phyloP scores from a whole-genome alignment of 2,113 vertebrate species.

The Alosa alosa region DNA sequence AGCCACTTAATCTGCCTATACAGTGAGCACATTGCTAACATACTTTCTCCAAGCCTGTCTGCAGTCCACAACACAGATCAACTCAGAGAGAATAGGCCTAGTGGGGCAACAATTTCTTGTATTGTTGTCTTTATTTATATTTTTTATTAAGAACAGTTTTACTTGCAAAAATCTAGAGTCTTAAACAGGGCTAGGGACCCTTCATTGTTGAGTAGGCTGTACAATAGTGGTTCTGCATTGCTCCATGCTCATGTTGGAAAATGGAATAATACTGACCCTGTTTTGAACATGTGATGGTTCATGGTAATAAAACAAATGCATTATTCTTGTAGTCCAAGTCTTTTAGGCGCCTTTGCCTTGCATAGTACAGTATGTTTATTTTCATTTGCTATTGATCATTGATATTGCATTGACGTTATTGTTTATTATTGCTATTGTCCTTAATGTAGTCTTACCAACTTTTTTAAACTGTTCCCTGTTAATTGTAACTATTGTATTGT shows the following conservation, averaged over 20 bases:
- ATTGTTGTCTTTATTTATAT: not conserved
- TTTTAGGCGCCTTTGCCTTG: too few species aligned
- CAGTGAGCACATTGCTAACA: slow-evolving; percentile 50
- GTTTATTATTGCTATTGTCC: too few species aligned
- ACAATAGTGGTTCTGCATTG: not conserved
- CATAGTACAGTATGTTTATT: too few species aligned
- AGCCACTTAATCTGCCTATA: slow-evolving; percentile 49
- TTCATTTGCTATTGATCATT: too few species aligned
- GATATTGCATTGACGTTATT: too few species aligned
- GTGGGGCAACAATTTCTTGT: not conserved
- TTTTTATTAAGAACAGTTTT: not conserved
- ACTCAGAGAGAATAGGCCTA: not conserved
- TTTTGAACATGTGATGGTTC: too few species aligned
- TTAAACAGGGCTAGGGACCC: not conserved
- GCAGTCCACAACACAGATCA: slow-evolving; percentile 55
- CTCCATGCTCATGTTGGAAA: too few species aligned
- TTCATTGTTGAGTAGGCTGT: not conserved
- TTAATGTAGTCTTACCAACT: too few species aligned
- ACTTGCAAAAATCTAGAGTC: not conserved
- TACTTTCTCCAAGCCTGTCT: slow-evolving; percentile 42
- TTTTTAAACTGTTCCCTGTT: too few species aligned
- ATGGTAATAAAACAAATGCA: too few species aligned
- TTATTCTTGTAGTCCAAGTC: not conserved
- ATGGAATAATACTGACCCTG: not conserved
- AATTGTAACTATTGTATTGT: too few species aligned